Evolutionary conservation across 2,113 vertebrate genomes (phyloP).

Genomic region (Misgurnus anguillicaudatus): DNA sequence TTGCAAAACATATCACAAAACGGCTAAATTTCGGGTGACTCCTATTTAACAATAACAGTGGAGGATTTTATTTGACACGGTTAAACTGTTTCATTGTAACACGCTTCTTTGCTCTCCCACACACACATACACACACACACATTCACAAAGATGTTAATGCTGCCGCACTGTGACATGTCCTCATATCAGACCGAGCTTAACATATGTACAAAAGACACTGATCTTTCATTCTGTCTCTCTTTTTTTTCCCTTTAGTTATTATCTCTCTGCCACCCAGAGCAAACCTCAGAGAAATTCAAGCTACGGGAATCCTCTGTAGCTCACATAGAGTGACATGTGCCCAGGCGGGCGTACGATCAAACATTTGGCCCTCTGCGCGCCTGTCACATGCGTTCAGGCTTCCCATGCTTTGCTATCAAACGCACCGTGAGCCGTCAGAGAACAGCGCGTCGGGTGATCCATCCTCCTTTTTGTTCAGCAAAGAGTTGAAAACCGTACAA

Average conservation of each 20-base stretch:
- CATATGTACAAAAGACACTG: constrained; percentile 36
- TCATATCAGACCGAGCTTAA: background rate
- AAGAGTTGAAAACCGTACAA: constrained; percentile 18
- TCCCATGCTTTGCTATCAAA: constrained; percentile 25
- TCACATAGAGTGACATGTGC: constrained; percentile 30
- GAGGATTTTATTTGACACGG: constrained; percentile 35
- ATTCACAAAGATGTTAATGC: constrained; percentile 8
- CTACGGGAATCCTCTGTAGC: constrained; percentile 30
- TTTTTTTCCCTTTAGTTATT: constrained; percentile 4
- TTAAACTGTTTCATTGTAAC: constrained; percentile 25
- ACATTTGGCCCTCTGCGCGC: background rate
- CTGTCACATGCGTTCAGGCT: constrained; percentile 22
- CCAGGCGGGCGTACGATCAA: constrained; percentile 17
- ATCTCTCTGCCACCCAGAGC: constrained; percentile 20
- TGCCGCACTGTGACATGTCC: constrained; percentile 6
- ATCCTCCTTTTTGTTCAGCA: background rate
- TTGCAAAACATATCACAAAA: constrained; percentile 13
- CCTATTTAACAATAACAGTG: constrained; percentile 20
- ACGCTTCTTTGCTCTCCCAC: constrained; percentile 21
- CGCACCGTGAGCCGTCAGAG: background rate
- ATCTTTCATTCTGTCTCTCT: constrained; percentile 38
- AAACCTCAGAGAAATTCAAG: constrained; percentile 13
- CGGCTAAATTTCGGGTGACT: background rate
- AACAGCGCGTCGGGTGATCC: background rate
- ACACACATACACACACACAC: constrained; percentile 28